These are phyloP conservation scores for Mesitornis unicolor DNA, from an alignment of 2,113 vertebrate species.

Conservation along the genomic window DNA sequence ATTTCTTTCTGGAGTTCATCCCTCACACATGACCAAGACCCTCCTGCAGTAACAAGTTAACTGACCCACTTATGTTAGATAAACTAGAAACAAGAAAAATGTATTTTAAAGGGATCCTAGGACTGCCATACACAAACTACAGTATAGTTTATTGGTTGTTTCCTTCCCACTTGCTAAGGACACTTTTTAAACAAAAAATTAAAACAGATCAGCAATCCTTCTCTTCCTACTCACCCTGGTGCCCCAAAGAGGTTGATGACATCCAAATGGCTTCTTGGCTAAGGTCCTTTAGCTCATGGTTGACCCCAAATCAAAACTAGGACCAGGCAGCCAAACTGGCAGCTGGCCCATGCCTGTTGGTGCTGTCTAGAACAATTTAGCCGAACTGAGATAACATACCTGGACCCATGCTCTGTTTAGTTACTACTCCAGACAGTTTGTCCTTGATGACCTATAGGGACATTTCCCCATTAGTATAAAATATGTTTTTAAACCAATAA, in stretches of 20 bases:
- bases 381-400: neutral
- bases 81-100: neutral
- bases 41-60: neutral
- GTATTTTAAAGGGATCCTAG: neutral
- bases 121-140: neutral
- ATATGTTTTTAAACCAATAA: neutral
- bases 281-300: neutral
- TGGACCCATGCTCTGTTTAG: neutral
- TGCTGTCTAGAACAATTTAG: neutral
- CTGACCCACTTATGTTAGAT: neutral
- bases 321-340: neutral
- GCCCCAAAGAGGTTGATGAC: neutral
- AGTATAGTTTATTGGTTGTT: neutral
- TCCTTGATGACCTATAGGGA: neutral
- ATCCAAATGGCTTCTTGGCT: neutral
- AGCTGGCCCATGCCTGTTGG: fast-evolving
- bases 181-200: neutral
- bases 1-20: neutral
- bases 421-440: neutral
- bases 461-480: neutral
- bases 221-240: neutral
- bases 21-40: neutral
- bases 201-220: neutral
- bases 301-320: neutral
- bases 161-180: neutral